Percentiles rank a stretch among this genome's conserved stretches.
Evolutionary conservation across 92 coral and sea anemone species (phyloP).

Genomic region (Phymanthus crucifer): DNA sequence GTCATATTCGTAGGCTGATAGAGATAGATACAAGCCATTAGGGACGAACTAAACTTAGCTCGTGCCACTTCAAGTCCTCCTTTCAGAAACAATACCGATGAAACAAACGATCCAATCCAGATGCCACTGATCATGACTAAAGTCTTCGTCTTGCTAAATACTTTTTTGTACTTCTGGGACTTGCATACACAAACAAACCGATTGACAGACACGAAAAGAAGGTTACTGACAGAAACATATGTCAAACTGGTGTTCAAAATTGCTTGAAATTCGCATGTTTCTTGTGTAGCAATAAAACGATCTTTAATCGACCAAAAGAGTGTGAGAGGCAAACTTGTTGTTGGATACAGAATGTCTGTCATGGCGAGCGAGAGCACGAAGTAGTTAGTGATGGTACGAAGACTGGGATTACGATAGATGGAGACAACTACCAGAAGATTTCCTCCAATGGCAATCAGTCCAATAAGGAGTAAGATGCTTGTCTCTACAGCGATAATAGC

Average conservation of each 20-base stretch:
- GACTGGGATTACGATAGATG: constrained; percentile 22
- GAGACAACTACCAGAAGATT: constrained; percentile 33
- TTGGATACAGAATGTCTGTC: constrained; percentile 22
- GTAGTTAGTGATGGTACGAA: constrained; percentile 33
- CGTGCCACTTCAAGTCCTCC: background rate
- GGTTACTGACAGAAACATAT: constrained; percentile 5
- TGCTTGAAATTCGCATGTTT: constrained; percentile 16
- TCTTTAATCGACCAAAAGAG: background rate
- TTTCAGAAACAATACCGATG: background rate
- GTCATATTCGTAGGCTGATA: background rate
- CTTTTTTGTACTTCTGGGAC: constrained; percentile 3
- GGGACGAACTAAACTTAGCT: background rate
- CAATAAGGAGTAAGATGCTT: constrained; percentile 12
- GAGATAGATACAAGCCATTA: background rate
- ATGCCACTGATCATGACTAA: background rate
- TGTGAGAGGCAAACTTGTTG: constrained; percentile 21
- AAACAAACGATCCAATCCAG: background rate
- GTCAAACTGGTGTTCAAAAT: background rate
- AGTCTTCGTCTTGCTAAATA: constrained; percentile 1
- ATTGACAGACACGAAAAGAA: constrained; percentile 14
- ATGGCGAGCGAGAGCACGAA: constrained; percentile 29
- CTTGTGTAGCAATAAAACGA: background rate
- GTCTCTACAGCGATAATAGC: constrained; percentile 17
- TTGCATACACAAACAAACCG: constrained; percentile 19
- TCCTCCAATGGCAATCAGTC: constrained; percentile 27